Percentiles rank a stretch among this genome's conserved stretches.
These are phyloP conservation scores for Gorilla gorilla DNA, from an alignment of 2,113 vertebrate genomes.

Conservation along the genomic window DNA sequence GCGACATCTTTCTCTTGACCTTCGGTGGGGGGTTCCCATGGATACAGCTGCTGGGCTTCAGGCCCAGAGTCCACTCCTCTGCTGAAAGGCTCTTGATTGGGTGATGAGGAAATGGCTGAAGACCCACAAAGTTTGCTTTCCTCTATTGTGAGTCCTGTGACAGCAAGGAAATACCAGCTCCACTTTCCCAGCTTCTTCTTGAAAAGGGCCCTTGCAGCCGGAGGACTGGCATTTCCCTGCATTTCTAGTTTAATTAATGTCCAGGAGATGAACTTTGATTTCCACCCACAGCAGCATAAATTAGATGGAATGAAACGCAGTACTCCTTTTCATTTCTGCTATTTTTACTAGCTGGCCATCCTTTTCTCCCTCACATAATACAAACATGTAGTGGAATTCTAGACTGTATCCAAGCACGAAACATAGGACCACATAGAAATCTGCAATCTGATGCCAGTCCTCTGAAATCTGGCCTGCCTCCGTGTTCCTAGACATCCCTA, in stretches of 20 bases:
- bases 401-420: background rate
- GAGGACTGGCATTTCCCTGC: slow-evolving; percentile 38
- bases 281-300: background rate
- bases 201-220: slow-evolving; percentile 9
- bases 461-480: background rate
- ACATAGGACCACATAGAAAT: background rate
- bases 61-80: background rate
- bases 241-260: slow-evolving; percentile 59
- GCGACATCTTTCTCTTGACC: background rate
- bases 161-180: background rate
- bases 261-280: background rate
- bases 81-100: background rate
- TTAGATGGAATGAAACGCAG: background rate
- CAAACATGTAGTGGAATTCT: background rate
- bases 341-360: background rate
- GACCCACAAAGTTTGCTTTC: background rate
- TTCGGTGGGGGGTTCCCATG: background rate
- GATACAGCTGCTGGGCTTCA: background rate
- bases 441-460: background rate
- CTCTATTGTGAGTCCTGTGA: background rate
- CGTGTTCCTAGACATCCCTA: background rate
- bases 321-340: background rate
- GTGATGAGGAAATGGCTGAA: background rate
- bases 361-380: background rate
- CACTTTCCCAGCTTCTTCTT: background rate